A percentile compares a stretch with the other conserved stretches of the same genome.
Conservation (phyloP, 2,888 invertebrate genomes). For the Calameuta pallipes region DNA sequence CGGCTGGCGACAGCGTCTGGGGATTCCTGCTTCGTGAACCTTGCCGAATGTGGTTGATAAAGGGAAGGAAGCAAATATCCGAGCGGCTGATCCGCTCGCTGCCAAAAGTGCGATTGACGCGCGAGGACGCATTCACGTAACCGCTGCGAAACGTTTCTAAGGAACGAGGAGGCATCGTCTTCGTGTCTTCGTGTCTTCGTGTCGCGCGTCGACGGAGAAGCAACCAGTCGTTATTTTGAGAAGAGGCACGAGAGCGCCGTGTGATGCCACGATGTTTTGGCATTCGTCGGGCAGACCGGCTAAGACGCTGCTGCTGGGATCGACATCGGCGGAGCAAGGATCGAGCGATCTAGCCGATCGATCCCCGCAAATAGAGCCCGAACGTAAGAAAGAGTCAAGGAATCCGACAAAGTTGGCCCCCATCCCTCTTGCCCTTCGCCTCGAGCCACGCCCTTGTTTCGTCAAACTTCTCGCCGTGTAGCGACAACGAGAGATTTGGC, state of each 20-base stretch:
- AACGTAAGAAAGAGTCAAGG: neutral
- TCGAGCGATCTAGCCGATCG: neutral
- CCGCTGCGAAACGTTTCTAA: neutral
- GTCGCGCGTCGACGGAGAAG: neutral
- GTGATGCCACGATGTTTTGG: conserved; percentile 1
- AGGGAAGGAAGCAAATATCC: neutral
- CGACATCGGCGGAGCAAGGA: neutral
- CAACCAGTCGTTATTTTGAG: conserved; percentile 1
- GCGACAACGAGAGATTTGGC: neutral
- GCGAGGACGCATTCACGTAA: conserved; percentile 5
- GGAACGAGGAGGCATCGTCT: neutral
- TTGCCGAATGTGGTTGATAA: neutral
- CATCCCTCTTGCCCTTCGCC: neutral
- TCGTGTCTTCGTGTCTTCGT: too few relatives aligned
- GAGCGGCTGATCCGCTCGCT: neutral
- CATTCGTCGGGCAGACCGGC: neutral
- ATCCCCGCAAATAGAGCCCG: neutral
- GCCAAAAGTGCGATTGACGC: conserved; percentile 7
- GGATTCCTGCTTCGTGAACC: neutral
- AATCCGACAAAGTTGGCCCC: neutral
- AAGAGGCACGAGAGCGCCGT: conserved; percentile 1
- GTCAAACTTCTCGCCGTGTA: neutral
- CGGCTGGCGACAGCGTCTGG: neutral
- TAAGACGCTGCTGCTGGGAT: neutral
- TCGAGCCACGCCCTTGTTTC: neutral